A percentile compares a stretch with the other conserved stretches of the same genome.
Evolutionary conservation across 2,113 vertebrate genomes (phyloP).

Genomic region (Casuarius casuarius): DNA sequence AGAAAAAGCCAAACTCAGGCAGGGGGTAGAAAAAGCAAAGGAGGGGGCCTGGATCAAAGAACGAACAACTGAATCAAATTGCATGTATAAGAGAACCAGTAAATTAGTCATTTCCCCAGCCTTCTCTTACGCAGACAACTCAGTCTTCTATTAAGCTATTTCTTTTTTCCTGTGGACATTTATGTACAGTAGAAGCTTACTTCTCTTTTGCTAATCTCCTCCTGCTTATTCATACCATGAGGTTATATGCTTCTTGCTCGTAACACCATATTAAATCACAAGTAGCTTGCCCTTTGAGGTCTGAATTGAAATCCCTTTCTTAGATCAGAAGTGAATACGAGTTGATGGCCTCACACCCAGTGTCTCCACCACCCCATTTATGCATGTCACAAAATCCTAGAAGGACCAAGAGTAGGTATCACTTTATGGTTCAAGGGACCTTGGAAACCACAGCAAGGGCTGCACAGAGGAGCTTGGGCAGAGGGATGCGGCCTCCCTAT

Average conservation of each 20-base stretch:
- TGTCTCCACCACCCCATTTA: background rate
- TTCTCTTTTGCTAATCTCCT: slow-evolving; percentile 44
- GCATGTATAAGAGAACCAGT: background rate
- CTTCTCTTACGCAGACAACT: slow-evolving; percentile 1
- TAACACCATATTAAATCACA: background rate
- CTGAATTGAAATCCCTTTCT: background rate
- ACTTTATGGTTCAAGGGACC: background rate
- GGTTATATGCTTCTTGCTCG: slow-evolving; percentile 24
- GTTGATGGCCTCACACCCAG: background rate
- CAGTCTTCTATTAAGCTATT: background rate
- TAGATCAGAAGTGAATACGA: slow-evolving; percentile 24
- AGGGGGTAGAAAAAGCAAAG: slow-evolving; percentile 7
- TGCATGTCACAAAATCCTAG: background rate
- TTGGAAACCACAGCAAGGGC: background rate
- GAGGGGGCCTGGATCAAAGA: slow-evolving; percentile 41
- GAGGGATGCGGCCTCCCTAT: background rate
- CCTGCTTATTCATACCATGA: slow-evolving; percentile 37
- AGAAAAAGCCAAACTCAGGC: slow-evolving; percentile 34
- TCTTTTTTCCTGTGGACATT: background rate
- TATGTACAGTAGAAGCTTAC: slow-evolving; percentile 21
- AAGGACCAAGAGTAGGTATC: background rate
- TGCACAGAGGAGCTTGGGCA: background rate
- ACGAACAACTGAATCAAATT: slow-evolving; percentile 51
- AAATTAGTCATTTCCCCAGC: slow-evolving; percentile 37
- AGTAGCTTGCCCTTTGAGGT: background rate